phyloP scores from a whole-genome alignment of 1,140 invertebrate species.

The Kradibia gibbosae region DNA sequence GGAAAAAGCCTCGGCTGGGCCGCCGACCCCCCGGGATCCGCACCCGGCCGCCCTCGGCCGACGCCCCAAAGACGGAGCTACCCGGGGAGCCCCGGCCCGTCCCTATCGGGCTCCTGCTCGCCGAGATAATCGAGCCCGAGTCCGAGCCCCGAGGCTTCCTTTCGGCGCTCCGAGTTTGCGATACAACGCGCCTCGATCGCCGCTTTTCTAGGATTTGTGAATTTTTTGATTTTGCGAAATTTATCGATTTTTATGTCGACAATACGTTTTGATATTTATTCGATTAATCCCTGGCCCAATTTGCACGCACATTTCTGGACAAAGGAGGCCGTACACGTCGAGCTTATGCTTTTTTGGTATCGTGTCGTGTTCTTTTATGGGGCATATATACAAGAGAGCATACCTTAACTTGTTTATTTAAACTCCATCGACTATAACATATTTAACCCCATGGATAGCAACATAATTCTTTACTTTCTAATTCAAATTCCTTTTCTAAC shows the following conservation, averaged over 20 bases:
- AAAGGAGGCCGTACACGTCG: neutral
- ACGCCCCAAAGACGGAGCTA: conserved; percentile 1
- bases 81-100: neutral
- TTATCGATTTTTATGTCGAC: neutral
- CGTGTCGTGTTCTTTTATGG: conserved; percentile 6
- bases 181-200: conserved; percentile 1
- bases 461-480: too few relatives aligned
- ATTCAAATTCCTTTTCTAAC: neutral
- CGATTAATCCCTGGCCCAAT: neutral
- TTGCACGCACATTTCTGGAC: neutral
- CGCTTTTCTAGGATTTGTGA: conserved; percentile 33
- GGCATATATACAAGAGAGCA: neutral
- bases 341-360: conserved; percentile 26
- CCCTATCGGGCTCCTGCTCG: fast-evolving
- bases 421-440: neutral
- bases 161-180: neutral
- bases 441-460: too few relatives aligned
- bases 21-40: too few relatives aligned
- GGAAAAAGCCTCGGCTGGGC: neutral
- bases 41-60: neutral
- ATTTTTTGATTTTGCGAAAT: conserved; percentile 14
- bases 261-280: neutral
- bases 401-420: neutral
- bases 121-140: neutral
- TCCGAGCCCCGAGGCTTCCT: neutral